phyloP scores from a whole-genome alignment of 2,888 invertebrate genomes.

The Nomada fucata region DNA sequence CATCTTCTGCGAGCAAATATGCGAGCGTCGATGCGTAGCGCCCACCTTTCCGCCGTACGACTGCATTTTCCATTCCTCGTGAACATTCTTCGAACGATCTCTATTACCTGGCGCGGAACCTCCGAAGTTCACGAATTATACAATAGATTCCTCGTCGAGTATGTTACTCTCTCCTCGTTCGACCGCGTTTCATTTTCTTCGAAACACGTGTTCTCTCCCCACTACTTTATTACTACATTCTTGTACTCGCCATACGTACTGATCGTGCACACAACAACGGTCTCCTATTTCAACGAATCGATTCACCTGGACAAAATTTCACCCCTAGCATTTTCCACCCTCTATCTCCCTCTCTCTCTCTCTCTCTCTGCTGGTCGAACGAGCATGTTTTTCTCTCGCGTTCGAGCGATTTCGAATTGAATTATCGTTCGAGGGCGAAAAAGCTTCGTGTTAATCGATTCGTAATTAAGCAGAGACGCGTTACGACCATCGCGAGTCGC shows the following conservation, averaged over 20 bases:
- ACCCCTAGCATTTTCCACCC: neutral
- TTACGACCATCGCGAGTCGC: constrained; percentile 10
- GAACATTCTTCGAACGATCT: constrained; percentile 15
- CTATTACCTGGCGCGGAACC: constrained; percentile 2
- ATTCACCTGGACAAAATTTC: neutral
- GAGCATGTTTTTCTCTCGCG: constrained; percentile 6
- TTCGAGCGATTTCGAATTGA: constrained; percentile 7
- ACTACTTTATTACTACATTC: neutral
- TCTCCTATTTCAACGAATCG: neutral
- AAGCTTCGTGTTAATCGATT: constrained; percentile 33
- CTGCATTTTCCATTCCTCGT: constrained; percentile 4
- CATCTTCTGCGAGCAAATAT: constrained; percentile 3
- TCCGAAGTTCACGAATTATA: neutral
- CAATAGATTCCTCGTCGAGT: constrained; percentile 29
- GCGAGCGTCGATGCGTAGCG: neutral
- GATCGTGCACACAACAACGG: neutral
- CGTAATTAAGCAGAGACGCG: constrained; percentile 10
- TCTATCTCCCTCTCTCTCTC: neutral
- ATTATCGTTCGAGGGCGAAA: neutral
- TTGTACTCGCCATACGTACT: constrained; percentile 1
- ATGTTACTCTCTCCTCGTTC: constrained; percentile 32
- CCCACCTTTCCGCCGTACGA: neutral
- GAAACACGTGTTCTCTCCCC: neutral
- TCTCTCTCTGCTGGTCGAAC: neutral
- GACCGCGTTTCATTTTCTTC: no score